Percentiles rank a stretch among this genome's conserved stretches.
Conservation (phyloP, 2,888 invertebrate genomes). For the Rhimphoctona megacephalus region DNA sequence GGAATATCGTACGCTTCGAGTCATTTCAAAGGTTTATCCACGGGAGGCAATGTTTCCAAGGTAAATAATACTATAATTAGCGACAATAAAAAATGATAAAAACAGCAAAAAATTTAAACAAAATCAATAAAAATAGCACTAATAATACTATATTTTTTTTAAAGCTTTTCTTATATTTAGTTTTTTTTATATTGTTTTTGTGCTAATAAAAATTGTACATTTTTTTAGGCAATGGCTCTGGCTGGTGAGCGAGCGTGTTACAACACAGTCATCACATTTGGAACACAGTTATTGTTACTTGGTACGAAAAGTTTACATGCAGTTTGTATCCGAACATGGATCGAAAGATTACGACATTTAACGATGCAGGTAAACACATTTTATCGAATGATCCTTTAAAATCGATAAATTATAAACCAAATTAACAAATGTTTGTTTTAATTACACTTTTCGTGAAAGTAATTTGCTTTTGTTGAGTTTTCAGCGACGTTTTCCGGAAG, state of each 20-base stretch:
- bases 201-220: neutral
- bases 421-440: neutral
- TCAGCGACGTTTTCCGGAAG: constrained; percentile 87
- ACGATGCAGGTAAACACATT: constrained; percentile 84
- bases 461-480: constrained; percentile 52
- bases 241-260: constrained; percentile 92
- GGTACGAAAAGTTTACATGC: constrained; percentile 88
- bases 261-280: constrained; percentile 89
- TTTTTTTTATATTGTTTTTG: neutral
- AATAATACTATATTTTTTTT: neutral
- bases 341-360: constrained; percentile 88
- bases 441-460: neutral
- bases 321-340: constrained; percentile 87
- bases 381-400: neutral
- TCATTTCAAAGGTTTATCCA: constrained; percentile 95
- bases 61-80: constrained; percentile 66
- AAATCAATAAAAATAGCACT: neutral
- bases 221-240: constrained; percentile 88
- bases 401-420: neutral
- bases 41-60: constrained; percentile 95
- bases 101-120: neutral
- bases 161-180: neutral
- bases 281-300: constrained; percentile 89
- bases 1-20: constrained; percentile 95
- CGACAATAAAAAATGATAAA: neutral